Percentiles rank a stretch among this genome's conserved stretches.
Evolutionary conservation across 2,797 vertebrate genomes (phyloP).

Genomic region (Sebastes trivittatus): DNA sequence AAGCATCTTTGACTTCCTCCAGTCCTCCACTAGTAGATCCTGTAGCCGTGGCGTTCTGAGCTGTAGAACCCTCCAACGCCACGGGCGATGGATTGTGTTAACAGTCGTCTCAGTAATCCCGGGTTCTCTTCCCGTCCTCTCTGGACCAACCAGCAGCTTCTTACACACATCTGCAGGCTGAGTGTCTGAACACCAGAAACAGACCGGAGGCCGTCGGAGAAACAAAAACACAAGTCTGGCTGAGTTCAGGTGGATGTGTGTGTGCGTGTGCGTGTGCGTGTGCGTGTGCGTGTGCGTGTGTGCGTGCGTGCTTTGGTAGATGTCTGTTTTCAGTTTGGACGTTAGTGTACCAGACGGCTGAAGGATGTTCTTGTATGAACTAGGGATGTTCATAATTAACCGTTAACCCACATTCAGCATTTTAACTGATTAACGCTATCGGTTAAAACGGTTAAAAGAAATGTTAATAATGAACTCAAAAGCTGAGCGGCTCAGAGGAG

Average conservation of each 20-base stretch:
- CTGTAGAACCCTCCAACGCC: conserved; percentile 57
- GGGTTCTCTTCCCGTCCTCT: conserved; percentile 51
- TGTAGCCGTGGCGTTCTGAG: conserved; percentile 50
- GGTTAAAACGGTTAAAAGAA: no score
- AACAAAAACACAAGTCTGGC: conserved; percentile 34
- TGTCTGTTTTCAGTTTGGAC: not conserved
- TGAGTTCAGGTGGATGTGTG: not conserved
- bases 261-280: no score
- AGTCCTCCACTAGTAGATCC: conserved; percentile 47
- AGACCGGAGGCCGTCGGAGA: conserved; percentile 42
- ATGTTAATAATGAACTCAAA: no score
- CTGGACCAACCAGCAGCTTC: conserved; percentile 51
- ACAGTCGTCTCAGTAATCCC: conserved; percentile 71
- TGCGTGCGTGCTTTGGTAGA: not conserved
- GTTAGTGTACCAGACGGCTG: not conserved
- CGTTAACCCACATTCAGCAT: no score
- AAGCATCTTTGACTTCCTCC: conserved; percentile 60
- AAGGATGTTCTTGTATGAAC: not conserved
- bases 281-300: not conserved
- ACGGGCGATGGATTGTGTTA: conserved; percentile 70
- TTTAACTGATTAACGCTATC: no score
- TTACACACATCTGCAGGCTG: conserved; percentile 61
- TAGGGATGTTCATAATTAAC: no score
- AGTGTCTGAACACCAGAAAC: conserved; percentile 54
- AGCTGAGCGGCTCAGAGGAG: no score